phyloP scores from a whole-genome alignment of 2,888 invertebrate genomes.

The Ennomos quercinarius region DNA sequence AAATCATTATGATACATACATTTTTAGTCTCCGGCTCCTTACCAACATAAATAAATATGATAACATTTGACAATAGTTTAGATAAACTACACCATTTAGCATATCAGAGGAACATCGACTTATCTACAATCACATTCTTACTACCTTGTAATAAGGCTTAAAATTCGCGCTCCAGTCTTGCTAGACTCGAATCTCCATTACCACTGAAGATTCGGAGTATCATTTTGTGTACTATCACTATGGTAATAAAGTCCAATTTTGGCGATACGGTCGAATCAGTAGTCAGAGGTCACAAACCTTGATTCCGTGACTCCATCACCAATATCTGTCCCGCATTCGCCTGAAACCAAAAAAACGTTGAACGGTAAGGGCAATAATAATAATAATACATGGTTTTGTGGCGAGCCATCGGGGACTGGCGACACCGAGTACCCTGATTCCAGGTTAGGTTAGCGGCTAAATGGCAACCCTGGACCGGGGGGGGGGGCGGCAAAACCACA shows the following conservation, averaged over 20 bases:
- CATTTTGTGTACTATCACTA: slow-evolving; percentile 14
- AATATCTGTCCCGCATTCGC: slow-evolving; percentile 23
- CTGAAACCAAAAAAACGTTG: slow-evolving; percentile 18
- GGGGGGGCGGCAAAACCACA: no score
- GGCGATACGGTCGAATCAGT: slow-evolving; percentile 10
- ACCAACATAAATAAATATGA: no score
- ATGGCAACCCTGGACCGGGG: no score
- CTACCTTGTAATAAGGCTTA: slow-evolving; percentile 25
- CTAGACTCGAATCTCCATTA: neutral
- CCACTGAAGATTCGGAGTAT: slow-evolving; percentile 12
- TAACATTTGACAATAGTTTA: no score
- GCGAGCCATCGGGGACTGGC: no score
- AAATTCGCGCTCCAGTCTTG: slow-evolving; percentile 15
- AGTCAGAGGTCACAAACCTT: neutral
- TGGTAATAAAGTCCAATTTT: slow-evolving; percentile 18
- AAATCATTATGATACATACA: no score
- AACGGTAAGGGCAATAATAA: neutral
- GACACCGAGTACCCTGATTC: no score
- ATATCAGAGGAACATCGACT: slow-evolving; percentile 23
- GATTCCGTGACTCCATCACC: slow-evolving; percentile 6
- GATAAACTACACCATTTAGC: slow-evolving; percentile 5
- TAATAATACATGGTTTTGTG: neutral
- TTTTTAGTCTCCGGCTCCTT: no score
- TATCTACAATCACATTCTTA: slow-evolving; percentile 29
- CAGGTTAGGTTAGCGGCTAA: no score